These are phyloP conservation scores for Nomada ferruginata DNA, from an alignment of 2,888 invertebrate genomes.

Conservation along the genomic window DNA sequence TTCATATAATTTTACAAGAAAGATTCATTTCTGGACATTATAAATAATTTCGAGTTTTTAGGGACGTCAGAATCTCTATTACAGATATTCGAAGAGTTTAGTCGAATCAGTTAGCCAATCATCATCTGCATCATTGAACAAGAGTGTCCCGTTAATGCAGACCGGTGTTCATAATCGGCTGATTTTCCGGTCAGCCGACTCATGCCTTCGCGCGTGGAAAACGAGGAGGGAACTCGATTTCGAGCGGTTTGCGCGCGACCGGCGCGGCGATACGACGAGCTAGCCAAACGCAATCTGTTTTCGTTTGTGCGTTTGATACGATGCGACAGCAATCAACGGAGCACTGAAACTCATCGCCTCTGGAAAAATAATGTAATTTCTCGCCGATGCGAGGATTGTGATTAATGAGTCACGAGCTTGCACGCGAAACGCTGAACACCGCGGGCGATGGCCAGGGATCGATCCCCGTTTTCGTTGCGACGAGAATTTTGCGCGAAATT, in stretches of 20 bases:
- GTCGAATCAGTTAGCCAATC: not conserved
- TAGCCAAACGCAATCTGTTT: conserved; percentile 69
- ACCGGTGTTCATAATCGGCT: conserved; percentile 14
- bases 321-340: not conserved
- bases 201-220: conserved; percentile 18
- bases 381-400: conserved; percentile 65
- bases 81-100: too few species aligned
- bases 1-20: too few species aligned
- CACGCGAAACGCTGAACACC: conserved; percentile 20
- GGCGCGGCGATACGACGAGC: conserved; percentile 36
- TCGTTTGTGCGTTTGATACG: conserved; percentile 70
- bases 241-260: not conserved
- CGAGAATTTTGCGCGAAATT: too few species aligned
- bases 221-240: conserved; percentile 35
- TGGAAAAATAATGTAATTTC: conserved; percentile 67
- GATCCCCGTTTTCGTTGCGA: not conserved
- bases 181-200: conserved; percentile 19
- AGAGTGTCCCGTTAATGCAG: not conserved
- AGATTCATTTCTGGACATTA: too few species aligned
- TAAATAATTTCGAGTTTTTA: too few species aligned
- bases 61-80: too few species aligned
- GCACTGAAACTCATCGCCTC: not conserved
- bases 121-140: not conserved
- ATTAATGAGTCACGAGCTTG: conserved; percentile 63
- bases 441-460: not conserved